Evolutionary conservation across 2,113 vertebrate species (phyloP).

Genomic region (Sardina pilchardus): DNA sequence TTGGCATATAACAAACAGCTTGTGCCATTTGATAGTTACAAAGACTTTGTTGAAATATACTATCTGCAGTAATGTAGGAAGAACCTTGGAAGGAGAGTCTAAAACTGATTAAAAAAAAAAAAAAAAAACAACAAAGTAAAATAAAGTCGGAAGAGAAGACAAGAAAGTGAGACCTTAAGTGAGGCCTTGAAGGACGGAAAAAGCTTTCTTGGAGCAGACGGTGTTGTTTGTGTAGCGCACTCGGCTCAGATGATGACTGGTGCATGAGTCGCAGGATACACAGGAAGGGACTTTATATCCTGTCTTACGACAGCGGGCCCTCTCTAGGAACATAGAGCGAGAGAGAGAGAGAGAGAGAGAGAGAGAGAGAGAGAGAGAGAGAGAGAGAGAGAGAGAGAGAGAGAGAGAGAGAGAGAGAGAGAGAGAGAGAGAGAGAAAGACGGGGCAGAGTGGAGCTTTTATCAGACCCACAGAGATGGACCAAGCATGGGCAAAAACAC

Average conservation of each 20-base stretch:
- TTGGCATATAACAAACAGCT: background rate
- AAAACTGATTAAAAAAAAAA: background rate
- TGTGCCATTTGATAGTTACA: background rate
- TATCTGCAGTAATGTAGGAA: background rate
- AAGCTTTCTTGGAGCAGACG: constrained; percentile 43
- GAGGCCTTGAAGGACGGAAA: constrained; percentile 50
- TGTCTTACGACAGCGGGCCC: constrained; percentile 43
- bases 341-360: background rate
- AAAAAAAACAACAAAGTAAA: background rate
- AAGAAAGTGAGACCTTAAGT: background rate
- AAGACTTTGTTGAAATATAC: background rate
- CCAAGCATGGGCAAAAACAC: constrained; percentile 37
- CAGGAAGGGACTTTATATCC: constrained; percentile 44
- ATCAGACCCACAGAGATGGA: constrained; percentile 49
- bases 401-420: background rate
- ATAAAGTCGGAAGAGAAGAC: background rate
- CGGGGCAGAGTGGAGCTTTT: constrained; percentile 29
- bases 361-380: constrained; percentile 5
- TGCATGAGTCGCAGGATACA: constrained; percentile 35
- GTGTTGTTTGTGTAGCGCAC: constrained; percentile 56
- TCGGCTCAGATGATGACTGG: constrained; percentile 57
- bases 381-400: constrained; percentile 30
- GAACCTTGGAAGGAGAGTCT: background rate
- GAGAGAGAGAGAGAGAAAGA: constrained; percentile 35
- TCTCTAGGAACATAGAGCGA: constrained; percentile 28